Evolutionary conservation across 37 sponge, comb jelly and placozoan species (phyloP), one percentile per base, ranked within the genome.

Genomic region (Geodia barretti): DNA sequence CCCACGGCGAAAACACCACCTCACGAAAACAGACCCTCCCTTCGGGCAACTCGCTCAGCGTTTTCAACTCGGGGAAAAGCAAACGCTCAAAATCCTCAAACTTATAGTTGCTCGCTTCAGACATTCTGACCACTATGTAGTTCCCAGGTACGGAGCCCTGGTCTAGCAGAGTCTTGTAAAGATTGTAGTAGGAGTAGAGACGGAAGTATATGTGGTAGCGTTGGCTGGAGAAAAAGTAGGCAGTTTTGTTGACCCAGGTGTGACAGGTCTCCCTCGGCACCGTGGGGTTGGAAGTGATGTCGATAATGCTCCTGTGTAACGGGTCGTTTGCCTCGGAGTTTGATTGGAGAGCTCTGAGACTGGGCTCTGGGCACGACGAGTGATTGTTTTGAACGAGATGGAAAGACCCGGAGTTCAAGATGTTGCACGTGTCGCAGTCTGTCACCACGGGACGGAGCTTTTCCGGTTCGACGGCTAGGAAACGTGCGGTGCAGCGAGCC

Each of bases 141-240:
- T 70, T 33, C 21, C 34, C 68, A 1, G 17, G 26, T 29, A 14
- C 0, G 2, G 28, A 30, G 4, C 62, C n/a, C 0, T 4, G 25
- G 40, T 89, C 78, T 0, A 72, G 24, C 3, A 88, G 60, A 7
- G 72, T 63, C 71, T 85, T 88, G 60, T 75, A 81, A 1, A 88
- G 36, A 73, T 77, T 87, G 62, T 77, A 92, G 68, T 81, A 92
- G 24, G 78, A 74, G 19, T 84, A 39, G 60, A 92, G 85, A 35
- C 86, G 68, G 63, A 92, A 92, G 66, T 85, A 92, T 29, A 92
- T 81, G 66, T 92, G 93, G 11, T 41, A 39, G 21, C 66, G 78
- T 29, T 75, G 66, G 28, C 86, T 81, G 25, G 68, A 58, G 68
- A 75, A 85, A 28, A 92, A 69, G 43, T 64, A 85, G 0, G 78